A percentile compares a stretch with the other conserved stretches of the same genome.
Conservation (phyloP, 2,113 vertebrate species). For the Tetrao urogallus region DNA sequence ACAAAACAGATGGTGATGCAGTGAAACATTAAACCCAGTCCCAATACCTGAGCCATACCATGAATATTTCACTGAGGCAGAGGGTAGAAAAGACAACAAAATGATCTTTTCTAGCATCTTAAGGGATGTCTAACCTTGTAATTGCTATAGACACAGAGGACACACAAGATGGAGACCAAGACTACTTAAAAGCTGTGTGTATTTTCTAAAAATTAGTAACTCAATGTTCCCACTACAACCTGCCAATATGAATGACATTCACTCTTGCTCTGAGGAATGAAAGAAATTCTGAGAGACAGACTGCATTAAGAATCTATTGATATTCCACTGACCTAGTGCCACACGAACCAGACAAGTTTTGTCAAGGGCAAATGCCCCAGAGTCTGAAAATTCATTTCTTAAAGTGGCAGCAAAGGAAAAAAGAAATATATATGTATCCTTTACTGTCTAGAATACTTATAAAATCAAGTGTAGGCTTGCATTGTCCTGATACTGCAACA, state of each 20-base stretch:
- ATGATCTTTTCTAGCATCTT: constrained; percentile 36
- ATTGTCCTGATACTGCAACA: neutral
- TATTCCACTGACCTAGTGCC: constrained; percentile 62
- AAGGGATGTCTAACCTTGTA: constrained; percentile 6
- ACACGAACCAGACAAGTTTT: constrained; percentile 53
- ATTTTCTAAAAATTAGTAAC: constrained; percentile 49
- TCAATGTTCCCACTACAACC: constrained; percentile 45
- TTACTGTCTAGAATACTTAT: neutral
- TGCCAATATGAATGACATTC: constrained; percentile 67
- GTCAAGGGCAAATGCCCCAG: constrained; percentile 62
- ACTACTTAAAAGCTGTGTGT: neutral
- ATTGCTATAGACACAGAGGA: constrained; percentile 14
- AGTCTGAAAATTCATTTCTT: constrained; percentile 47
- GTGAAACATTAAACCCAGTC: constrained; percentile 59
- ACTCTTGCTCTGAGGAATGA: constrained; percentile 53
- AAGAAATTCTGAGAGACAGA: constrained; percentile 50
- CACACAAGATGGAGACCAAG: neutral
- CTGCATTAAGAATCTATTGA: constrained; percentile 64
- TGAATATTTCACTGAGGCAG: constrained; percentile 55
- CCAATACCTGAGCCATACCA: constrained; percentile 7
- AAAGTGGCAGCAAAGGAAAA: neutral
- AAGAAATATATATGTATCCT: neutral
- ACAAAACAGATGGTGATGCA: constrained; percentile 28
- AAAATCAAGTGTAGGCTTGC: neutral
- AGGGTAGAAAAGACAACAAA: constrained; percentile 13